Conservation (phyloP, 1,140 invertebrate genomes). For the Anastatus disparis region DNA sequence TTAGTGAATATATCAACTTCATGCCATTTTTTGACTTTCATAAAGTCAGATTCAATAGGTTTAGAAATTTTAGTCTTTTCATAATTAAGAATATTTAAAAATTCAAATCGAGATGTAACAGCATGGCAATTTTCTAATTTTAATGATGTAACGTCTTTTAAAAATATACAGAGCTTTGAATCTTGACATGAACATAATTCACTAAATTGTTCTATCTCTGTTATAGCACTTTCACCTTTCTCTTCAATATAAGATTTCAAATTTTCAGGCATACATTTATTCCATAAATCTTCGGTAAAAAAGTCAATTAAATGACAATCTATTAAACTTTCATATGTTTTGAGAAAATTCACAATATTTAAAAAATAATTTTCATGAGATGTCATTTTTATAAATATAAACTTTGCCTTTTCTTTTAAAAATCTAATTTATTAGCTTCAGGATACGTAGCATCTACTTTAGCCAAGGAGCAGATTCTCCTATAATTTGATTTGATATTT, state of each 20-base stretch:
- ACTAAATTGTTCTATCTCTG: slow-evolving; percentile 6
- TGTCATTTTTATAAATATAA: slow-evolving; percentile 42
- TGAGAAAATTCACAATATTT: slow-evolving; percentile 68
- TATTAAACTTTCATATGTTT: slow-evolving; percentile 71
- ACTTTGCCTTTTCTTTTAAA: slow-evolving; percentile 53
- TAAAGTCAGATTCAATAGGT: slow-evolving; percentile 68
- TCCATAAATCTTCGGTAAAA: slow-evolving; percentile 78
- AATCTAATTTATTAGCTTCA: slow-evolving; percentile 67
- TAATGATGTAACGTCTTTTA: slow-evolving; percentile 44
- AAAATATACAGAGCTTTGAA: slow-evolving; percentile 45
- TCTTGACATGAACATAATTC: slow-evolving; percentile 15
- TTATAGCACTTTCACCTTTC: slow-evolving; percentile 42
- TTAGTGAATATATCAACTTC: slow-evolving; percentile 76
- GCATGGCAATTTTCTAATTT: slow-evolving; percentile 46
- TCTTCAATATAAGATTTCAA: slow-evolving; percentile 69
- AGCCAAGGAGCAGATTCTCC: slow-evolving; percentile 73
- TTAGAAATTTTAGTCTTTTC: slow-evolving; percentile 17
- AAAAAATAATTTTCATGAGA: slow-evolving; percentile 66
- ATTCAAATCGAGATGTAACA: slow-evolving; percentile 38
- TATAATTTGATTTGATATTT: slow-evolving; percentile 74
- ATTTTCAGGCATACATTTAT: slow-evolving; percentile 67
- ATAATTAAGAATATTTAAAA: slow-evolving; percentile 32
- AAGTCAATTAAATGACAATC: slow-evolving; percentile 86
- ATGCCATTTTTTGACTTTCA: slow-evolving; percentile 84
- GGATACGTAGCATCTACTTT: slow-evolving; percentile 70